Conservation (phyloP, 2,797 vertebrate genomes). For the Nannoperca obscura region DNA sequence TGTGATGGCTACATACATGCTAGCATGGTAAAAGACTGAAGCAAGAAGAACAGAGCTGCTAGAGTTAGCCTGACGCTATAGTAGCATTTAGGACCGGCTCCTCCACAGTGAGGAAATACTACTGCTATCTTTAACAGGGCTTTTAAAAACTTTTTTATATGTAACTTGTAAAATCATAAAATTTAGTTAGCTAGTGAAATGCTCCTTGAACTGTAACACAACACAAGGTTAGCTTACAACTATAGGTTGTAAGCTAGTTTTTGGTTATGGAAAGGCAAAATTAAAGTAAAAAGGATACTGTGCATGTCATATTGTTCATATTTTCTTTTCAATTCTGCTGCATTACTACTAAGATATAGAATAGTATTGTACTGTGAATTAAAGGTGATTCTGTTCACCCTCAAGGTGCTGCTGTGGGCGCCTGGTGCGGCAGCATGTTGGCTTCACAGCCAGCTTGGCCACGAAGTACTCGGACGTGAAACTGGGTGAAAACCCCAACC, state of each 20-base stretch:
- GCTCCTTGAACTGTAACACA: background rate
- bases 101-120: background rate
- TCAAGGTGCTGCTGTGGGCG: slow-evolving; percentile 97
- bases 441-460: slow-evolving; percentile 96
- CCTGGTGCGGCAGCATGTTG: slow-evolving; percentile 96
- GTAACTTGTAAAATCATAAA: background rate
- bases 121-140: background rate
- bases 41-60: background rate
- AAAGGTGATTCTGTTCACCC: background rate
- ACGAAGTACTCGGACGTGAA: slow-evolving; percentile 97
- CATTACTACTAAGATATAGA: background rate
- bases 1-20: no score
- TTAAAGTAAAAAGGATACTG: no score
- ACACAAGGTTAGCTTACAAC: background rate
- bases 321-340: no score
- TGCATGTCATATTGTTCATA: no score
- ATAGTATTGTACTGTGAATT: background rate
- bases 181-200: background rate
- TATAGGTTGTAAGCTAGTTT: background rate
- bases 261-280: no score
- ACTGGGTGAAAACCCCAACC: slow-evolving; percentile 90
- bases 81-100: background rate
- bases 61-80: background rate
- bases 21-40: no score
- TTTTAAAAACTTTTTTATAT: background rate